Conservation (phyloP, 2,797 vertebrate genomes). For the Catharus ustulatus region DNA sequence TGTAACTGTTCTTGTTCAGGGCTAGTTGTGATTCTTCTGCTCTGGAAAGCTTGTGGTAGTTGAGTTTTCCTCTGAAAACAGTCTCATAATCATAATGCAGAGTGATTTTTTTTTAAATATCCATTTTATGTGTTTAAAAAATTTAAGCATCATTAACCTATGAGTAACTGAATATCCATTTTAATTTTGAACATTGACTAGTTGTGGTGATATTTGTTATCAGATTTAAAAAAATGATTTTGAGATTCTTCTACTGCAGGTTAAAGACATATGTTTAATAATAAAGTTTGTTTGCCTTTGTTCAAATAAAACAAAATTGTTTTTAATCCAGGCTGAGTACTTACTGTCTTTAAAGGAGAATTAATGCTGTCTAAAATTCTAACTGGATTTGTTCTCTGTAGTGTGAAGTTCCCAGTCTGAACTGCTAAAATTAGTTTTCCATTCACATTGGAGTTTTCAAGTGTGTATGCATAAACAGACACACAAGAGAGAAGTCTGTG, state of each 20-base stretch:
- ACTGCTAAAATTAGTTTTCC: background rate
- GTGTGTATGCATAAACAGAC: background rate
- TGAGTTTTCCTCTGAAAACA: conserved; percentile 29
- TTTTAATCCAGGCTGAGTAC: conserved; percentile 30
- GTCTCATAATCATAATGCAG: conserved; percentile 7
- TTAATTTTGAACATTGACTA: conserved; percentile 51
- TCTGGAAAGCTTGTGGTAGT: conserved; percentile 19
- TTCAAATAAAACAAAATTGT: conserved; percentile 57
- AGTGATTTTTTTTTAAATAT: conserved; percentile 8
- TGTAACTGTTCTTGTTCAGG: conserved; percentile 20
- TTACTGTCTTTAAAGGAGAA: conserved; percentile 7
- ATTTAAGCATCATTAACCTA: conserved; percentile 19
- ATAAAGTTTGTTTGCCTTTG: conserved; percentile 40
- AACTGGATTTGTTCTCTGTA: background rate
- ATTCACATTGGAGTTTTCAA: background rate
- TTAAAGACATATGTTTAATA: conserved; percentile 14
- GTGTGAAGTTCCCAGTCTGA: background rate
- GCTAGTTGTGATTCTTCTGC: conserved; percentile 14
- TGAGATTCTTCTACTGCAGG: conserved; percentile 45
- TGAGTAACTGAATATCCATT: conserved; percentile 49
- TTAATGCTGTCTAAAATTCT: background rate
- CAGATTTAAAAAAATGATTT: background rate
- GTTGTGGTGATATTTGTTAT: conserved; percentile 34
- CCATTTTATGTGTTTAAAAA: conserved; percentile 46
- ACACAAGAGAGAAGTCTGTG: background rate